Evolutionary conservation across 2,888 invertebrate genomes (phyloP).

Genomic region (Mimumesa dahlbomi): DNA sequence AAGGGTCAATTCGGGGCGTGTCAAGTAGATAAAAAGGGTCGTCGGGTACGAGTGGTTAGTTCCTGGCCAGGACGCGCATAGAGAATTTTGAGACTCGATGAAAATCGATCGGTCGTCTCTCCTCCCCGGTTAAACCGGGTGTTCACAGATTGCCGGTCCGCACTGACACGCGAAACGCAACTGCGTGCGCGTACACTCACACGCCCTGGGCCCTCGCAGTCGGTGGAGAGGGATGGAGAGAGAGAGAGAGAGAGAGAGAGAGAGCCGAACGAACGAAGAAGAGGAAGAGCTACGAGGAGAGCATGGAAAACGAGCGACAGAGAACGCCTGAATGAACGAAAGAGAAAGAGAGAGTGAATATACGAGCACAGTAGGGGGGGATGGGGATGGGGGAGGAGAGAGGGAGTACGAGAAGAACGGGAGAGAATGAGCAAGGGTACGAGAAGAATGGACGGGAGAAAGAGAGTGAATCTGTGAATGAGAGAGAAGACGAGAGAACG

Average conservation of each 20-base stretch:
- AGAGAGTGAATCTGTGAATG: not conserved
- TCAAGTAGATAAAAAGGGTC: slow-evolving; percentile 7
- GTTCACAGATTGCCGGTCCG: slow-evolving; percentile 65
- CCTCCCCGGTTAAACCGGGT: slow-evolving; percentile 61
- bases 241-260: not conserved
- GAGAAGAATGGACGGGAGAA: not conserved
- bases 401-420: not conserved
- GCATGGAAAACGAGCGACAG: slow-evolving; percentile 3
- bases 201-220: not conserved
- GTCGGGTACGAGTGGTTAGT: slow-evolving; percentile 43
- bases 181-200: slow-evolving; percentile 16
- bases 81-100: slow-evolving; percentile 63
- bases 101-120: slow-evolving; percentile 60
- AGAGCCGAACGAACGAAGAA: not conserved
- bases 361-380: not conserved
- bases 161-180: slow-evolving; percentile 29
- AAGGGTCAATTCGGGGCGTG: slow-evolving; percentile 16
- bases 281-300: not conserved
- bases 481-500: not conserved
- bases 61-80: slow-evolving; percentile 53
- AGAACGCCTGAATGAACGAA: not conserved
- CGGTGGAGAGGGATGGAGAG: not conserved
- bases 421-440: not conserved
- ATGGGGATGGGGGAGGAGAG: not conserved
- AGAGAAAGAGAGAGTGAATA: not conserved